These are phyloP conservation scores for Drosophila histrio DNA, from an alignment of 2,888 invertebrate species.

Conservation along the genomic window DNA sequence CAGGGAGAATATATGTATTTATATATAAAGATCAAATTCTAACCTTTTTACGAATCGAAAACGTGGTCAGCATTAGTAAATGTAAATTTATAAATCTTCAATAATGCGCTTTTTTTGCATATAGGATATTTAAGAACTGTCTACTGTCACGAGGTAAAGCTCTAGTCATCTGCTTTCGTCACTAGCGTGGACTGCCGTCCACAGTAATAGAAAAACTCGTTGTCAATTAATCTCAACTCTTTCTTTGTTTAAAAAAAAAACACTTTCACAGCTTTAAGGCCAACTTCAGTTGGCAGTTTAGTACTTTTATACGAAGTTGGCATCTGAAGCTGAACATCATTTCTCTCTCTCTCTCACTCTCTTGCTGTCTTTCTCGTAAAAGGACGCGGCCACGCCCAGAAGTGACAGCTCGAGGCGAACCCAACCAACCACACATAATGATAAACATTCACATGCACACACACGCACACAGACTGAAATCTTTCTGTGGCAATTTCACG, in stretches of 20 bases:
- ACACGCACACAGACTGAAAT: conserved; percentile 4
- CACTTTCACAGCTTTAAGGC: background rate
- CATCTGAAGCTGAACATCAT: conserved; percentile 6
- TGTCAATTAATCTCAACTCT: background rate
- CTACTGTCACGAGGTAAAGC: too few species aligned
- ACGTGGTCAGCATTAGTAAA: too few species aligned
- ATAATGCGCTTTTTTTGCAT: too few species aligned
- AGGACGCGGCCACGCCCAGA: conserved; percentile 26
- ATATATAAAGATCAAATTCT: too few species aligned
- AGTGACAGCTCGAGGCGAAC: conserved; percentile 40
- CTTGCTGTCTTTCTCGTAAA: background rate
- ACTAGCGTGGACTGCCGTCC: too few species aligned
- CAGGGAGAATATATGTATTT: too few species aligned
- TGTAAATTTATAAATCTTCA: too few species aligned
- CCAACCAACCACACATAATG: conserved; percentile 37
- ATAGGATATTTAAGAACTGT: too few species aligned
- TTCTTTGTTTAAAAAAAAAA: background rate
- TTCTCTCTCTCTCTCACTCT: background rate
- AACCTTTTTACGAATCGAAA: too few species aligned
- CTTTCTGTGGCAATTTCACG: conserved; percentile 58
- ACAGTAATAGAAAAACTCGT: background rate
- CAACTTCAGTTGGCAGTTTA: conserved; percentile 3
- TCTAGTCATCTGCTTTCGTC: too few species aligned
- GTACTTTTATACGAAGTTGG: background rate
- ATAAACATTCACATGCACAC: conserved; percentile 38